Conservation (phyloP, 2,888 invertebrate species). For the Apamea anceps region DNA sequence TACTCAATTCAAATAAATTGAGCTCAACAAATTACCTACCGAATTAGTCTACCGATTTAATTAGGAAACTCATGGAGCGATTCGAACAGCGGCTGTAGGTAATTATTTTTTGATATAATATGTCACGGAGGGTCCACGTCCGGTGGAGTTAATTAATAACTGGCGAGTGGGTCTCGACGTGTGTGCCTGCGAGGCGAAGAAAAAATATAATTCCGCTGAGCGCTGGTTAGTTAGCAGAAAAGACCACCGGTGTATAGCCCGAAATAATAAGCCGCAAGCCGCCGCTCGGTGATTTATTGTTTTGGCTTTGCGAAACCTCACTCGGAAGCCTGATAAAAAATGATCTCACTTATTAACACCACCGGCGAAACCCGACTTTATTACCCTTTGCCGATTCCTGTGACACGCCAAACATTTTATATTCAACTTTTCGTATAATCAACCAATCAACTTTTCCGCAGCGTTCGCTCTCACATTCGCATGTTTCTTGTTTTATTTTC, state of each 20-base stretch:
- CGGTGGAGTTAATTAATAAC: constrained; percentile 85
- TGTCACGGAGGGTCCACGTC: constrained; percentile 77
- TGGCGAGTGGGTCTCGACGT: constrained; percentile 73
- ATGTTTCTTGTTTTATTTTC: constrained; percentile 51
- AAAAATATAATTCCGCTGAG: constrained; percentile 83
- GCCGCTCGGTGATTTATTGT: constrained; percentile 87
- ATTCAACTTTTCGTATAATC: constrained; percentile 71
- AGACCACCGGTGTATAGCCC: constrained; percentile 80
- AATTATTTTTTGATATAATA: constrained; percentile 77
- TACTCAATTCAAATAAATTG: constrained; percentile 47
- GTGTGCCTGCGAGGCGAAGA: constrained; percentile 73
- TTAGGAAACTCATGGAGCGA: constrained; percentile 66
- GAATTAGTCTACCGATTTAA: constrained; percentile 56
- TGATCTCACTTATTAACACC: constrained; percentile 88
- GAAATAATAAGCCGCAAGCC: constrained; percentile 87
- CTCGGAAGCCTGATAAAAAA: constrained; percentile 88
- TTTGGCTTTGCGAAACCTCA: constrained; percentile 88
- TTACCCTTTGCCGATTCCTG: constrained; percentile 80
- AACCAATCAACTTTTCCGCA: constrained; percentile 66
- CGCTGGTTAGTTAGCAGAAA: constrained; percentile 84
- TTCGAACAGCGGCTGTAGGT: constrained; percentile 65
- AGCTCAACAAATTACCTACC: constrained; percentile 26
- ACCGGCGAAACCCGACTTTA: constrained; percentile 81
- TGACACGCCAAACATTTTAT: constrained; percentile 71
- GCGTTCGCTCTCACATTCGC: constrained; percentile 31